Conservation (phyloP, 1,140 invertebrate species). For the Brachionus koreanus region DNA sequence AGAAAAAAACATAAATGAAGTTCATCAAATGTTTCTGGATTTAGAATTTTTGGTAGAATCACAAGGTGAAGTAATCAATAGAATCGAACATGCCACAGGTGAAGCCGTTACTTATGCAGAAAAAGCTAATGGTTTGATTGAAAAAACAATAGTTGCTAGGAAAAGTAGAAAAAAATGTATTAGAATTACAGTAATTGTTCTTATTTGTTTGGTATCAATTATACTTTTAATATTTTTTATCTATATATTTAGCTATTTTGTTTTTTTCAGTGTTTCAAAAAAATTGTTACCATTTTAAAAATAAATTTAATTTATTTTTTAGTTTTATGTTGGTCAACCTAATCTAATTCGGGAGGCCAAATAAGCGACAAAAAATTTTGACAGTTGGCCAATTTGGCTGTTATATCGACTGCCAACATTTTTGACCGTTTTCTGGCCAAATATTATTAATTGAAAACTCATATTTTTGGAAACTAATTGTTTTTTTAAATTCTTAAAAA, state of each 20-base stretch:
- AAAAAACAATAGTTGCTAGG: neutral
- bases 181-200: neutral
- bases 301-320: neutral
- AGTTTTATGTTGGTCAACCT: too few species aligned
- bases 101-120: neutral
- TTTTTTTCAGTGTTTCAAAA: neutral
- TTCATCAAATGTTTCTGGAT: neutral
- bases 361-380: too few species aligned
- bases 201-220: neutral
- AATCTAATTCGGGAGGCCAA: too few species aligned
- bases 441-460: too few species aligned
- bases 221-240: neutral
- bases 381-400: too few species aligned
- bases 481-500: too few species aligned
- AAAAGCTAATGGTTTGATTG: neutral
- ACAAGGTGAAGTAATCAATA: neutral
- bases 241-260: neutral
- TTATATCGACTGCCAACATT: too few species aligned
- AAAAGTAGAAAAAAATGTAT: neutral
- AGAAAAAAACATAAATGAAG: neutral
- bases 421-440: too few species aligned
- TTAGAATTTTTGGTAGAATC: neutral
- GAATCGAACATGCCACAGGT: neutral
- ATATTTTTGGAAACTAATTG: too few species aligned
- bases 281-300: neutral